A percentile compares a stretch with the other conserved stretches of the same genome.
Conservation (phyloP, 2,113 vertebrate genomes). For the Micronycteris hirsuta region DNA sequence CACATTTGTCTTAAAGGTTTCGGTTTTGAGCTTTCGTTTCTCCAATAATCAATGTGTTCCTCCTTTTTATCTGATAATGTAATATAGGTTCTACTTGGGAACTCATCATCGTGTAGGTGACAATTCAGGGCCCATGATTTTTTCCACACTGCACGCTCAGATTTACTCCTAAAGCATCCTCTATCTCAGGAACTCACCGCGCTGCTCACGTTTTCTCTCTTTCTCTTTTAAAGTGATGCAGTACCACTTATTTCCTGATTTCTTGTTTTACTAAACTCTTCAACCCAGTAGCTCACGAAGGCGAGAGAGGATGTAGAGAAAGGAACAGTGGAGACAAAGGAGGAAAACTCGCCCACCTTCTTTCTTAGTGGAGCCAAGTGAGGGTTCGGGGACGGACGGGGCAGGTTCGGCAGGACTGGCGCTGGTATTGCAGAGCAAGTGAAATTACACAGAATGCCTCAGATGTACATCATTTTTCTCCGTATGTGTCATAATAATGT, state of each 20-base stretch:
- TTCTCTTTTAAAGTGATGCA: background rate
- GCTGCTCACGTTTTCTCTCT: background rate
- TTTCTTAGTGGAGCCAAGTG: fast-evolving
- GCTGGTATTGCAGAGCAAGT: too few relatives aligned
- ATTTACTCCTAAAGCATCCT: background rate
- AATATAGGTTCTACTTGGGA: background rate
- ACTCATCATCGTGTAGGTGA: background rate
- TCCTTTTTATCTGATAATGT: background rate
- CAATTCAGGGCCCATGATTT: background rate
- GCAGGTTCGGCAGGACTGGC: fast-evolving
- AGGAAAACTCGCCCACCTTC: background rate
- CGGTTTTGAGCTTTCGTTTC: background rate
- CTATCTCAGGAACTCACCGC: fast-evolving
- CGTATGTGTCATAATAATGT: background rate
- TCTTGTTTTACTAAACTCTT: background rate
- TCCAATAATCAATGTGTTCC: background rate
- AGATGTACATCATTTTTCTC: background rate
- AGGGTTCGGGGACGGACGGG: fast-evolving
- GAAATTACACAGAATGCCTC: background rate
- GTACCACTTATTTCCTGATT: background rate
- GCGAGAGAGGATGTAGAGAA: background rate
- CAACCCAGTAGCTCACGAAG: background rate
- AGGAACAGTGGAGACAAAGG: background rate
- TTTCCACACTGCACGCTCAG: background rate
- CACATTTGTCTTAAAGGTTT: background rate